A percentile compares a stretch with the other conserved stretches of the same genome.
Conservation (phyloP, 2,888 invertebrate species). For the Empis stercorea region DNA sequence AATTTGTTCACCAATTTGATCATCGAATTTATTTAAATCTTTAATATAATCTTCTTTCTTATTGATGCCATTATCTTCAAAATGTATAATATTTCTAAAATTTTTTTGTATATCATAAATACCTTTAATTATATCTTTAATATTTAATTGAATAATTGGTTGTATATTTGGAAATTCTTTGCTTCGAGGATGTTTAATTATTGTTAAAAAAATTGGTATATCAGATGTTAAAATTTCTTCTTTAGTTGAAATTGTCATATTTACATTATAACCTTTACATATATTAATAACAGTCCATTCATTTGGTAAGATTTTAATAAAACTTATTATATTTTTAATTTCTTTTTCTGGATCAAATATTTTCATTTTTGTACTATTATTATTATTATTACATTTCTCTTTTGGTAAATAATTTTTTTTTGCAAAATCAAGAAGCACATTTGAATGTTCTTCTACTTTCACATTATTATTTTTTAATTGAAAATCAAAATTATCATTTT, state of each 20-base stretch:
- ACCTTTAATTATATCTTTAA: neutral
- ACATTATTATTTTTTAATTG: too few species aligned
- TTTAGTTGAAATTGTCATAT: conserved; percentile 1
- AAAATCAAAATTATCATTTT: neutral
- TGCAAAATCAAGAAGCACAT: neutral
- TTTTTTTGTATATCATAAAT: neutral
- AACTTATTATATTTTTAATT: neutral
- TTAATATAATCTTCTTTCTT: neutral
- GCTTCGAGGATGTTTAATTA: conserved; percentile 8
- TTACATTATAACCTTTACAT: conserved; percentile 9
- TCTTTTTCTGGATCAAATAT: neutral
- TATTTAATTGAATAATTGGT: neutral
- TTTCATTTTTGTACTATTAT: neutral
- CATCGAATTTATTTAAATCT: neutral
- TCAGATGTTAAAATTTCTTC: conserved; percentile 2
- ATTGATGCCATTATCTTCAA: neutral
- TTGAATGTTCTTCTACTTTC: neutral
- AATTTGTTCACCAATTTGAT: neutral
- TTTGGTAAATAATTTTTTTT: neutral
- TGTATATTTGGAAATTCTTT: neutral
- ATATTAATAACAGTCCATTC: conserved; percentile 14
- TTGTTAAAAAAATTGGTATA: conserved; percentile 6
- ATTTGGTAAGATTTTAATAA: neutral
- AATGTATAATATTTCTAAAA: neutral
- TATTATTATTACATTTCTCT: too few species aligned